Conservation (phyloP, 2,888 invertebrate genomes). For the Calliphora vomitoria region DNA sequence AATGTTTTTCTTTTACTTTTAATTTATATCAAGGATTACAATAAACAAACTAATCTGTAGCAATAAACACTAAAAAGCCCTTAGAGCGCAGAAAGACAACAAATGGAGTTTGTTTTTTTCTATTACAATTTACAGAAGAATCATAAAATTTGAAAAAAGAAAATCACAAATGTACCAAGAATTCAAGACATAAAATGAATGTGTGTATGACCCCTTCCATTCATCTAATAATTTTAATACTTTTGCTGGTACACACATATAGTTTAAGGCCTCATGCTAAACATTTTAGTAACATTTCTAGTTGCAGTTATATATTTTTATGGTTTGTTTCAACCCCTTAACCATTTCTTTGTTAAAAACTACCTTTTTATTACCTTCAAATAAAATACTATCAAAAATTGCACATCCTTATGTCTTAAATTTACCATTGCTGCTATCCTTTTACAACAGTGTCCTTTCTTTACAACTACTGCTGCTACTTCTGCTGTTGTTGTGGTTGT, state of each 20-base stretch:
- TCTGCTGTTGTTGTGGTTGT: conserved; percentile 10
- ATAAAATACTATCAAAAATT: conserved; percentile 61
- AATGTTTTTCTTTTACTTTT: conserved; percentile 72
- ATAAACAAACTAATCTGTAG: conserved; percentile 83
- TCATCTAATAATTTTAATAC: conserved; percentile 1
- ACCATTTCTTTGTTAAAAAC: not conserved
- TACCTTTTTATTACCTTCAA: conserved; percentile 59
- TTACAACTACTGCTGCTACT: not conserved
- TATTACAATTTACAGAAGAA: conserved; percentile 35
- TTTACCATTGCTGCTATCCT: not conserved
- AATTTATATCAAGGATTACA: conserved; percentile 83
- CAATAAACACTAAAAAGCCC: conserved; percentile 83
- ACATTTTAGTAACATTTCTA: conserved; percentile 33
- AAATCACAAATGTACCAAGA: conserved; percentile 26
- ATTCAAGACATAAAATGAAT: not conserved
- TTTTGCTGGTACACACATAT: not conserved
- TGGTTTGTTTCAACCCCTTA: conserved; percentile 4
- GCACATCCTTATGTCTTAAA: conserved; percentile 57
- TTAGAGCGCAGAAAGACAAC: conserved; percentile 75
- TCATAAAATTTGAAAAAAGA: conserved; percentile 41
- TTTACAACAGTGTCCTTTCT: conserved; percentile 43
- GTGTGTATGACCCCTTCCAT: not conserved
- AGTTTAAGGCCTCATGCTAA: conserved; percentile 5
- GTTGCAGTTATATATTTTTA: conserved; percentile 32
- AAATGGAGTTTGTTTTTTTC: conserved; percentile 47